phyloP scores from a whole-genome alignment of 2,797 vertebrate genomes.

The Tokudaia tokunoshimensis region DNA sequence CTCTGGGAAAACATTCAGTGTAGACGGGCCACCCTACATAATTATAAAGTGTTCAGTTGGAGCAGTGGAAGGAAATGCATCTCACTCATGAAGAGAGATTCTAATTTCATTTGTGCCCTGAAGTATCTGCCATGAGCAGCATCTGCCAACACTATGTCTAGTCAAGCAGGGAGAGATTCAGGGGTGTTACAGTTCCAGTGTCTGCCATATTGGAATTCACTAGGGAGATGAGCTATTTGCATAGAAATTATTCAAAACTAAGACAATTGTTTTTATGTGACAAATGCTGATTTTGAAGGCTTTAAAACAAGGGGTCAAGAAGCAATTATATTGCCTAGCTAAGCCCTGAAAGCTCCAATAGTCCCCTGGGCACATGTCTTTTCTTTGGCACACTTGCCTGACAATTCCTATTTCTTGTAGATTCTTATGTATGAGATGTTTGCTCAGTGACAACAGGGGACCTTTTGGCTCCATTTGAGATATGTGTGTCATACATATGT shows the following conservation, averaged over 20 bases:
- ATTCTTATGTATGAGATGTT: neutral
- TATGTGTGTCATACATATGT: neutral
- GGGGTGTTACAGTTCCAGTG: neutral
- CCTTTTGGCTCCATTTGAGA: neutral
- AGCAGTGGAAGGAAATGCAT: neutral
- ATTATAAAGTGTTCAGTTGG: neutral
- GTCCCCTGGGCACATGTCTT: neutral
- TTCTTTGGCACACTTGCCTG: neutral
- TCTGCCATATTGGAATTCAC: neutral
- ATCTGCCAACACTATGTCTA: neutral
- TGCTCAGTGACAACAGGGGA: neutral
- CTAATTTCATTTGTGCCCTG: neutral
- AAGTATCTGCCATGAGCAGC: neutral
- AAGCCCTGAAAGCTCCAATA: too few species aligned
- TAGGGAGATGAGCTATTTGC: neutral
- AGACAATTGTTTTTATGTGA: neutral
- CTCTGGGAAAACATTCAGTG: slow-evolving; percentile 6
- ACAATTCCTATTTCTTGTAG: neutral
- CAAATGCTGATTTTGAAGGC: neutral
- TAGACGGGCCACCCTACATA: neutral
- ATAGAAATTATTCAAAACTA: neutral
- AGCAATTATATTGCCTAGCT: neutral
- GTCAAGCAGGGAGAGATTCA: neutral
- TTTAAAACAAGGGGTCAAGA: neutral
- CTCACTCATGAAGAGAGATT: neutral